Evolutionary conservation across 2,113 vertebrate genomes (phyloP).

Genomic region (Glaucidium brasilianum): DNA sequence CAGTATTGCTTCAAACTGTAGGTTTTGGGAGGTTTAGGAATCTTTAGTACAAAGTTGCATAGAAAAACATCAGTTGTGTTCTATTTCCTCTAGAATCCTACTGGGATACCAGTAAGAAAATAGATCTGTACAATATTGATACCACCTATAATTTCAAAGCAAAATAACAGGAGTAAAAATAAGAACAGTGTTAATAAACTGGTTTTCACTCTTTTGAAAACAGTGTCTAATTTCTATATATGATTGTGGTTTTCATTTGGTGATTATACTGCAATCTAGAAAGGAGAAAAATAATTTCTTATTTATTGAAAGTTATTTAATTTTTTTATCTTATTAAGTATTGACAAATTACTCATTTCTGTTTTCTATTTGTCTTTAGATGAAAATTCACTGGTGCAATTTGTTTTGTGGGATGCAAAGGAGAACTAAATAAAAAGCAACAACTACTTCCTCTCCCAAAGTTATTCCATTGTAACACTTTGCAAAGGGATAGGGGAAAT

Average conservation of each 20-base stretch:
- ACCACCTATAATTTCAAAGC: background rate
- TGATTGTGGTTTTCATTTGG: background rate
- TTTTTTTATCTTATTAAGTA: background rate
- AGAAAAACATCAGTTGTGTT: background rate
- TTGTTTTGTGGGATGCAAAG: background rate
- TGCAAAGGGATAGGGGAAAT: background rate
- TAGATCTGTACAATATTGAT: background rate
- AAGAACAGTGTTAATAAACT: background rate
- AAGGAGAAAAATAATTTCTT: background rate
- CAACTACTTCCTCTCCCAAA: background rate
- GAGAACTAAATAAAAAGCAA: background rate
- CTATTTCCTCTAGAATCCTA: background rate
- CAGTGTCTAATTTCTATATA: background rate
- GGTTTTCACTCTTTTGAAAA: background rate
- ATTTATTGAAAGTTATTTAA: background rate
- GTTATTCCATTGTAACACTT: background rate
- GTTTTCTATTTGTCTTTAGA: background rate
- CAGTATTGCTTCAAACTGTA: background rate
- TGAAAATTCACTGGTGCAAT: background rate
- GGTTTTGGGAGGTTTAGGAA: background rate
- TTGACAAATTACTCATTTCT: background rate
- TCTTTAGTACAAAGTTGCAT: background rate
- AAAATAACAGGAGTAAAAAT: background rate
- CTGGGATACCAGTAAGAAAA: background rate
- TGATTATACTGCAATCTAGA: background rate